phyloP scores from a whole-genome alignment of 2,797 vertebrate species.

The Sebastes elongatus region DNA sequence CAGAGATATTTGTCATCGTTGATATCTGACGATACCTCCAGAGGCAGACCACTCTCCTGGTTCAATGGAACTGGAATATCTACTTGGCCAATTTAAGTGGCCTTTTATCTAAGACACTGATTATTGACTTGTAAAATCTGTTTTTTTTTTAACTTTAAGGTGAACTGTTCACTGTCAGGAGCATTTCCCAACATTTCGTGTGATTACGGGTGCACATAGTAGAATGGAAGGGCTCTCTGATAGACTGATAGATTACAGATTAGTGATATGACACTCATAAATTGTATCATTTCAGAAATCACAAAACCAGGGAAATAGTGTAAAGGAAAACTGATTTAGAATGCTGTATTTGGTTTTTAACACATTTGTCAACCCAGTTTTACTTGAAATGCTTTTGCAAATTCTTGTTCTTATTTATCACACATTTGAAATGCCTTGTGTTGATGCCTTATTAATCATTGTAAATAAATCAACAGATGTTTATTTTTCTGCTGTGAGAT shows the following conservation, averaged over 20 bases:
- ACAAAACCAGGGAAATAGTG: neutral
- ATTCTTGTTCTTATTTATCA: slow-evolving; percentile 3
- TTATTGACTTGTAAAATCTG: neutral
- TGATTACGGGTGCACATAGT: neutral
- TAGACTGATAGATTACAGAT: neutral
- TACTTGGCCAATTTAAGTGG: slow-evolving; percentile 10
- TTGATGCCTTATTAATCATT: neutral
- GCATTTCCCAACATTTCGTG: neutral
- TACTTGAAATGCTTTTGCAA: neutral
- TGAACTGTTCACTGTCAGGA: neutral
- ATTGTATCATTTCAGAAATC: neutral
- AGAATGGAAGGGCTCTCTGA: neutral
- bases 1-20: slow-evolving; percentile 94
- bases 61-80: slow-evolving; percentile 26
- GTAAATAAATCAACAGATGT: slow-evolving; percentile 27
- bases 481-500: slow-evolving; percentile 13
- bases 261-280: neutral
- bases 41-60: neutral
- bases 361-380: neutral
- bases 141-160: neutral
- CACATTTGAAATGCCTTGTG: neutral
- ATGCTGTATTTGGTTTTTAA: neutral
- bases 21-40: slow-evolving; percentile 86
- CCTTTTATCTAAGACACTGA: slow-evolving; percentile 39
- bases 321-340: neutral